Evolutionary conservation across 2,888 invertebrate genomes (phyloP).

Genomic region (Myopa testacea): DNA sequence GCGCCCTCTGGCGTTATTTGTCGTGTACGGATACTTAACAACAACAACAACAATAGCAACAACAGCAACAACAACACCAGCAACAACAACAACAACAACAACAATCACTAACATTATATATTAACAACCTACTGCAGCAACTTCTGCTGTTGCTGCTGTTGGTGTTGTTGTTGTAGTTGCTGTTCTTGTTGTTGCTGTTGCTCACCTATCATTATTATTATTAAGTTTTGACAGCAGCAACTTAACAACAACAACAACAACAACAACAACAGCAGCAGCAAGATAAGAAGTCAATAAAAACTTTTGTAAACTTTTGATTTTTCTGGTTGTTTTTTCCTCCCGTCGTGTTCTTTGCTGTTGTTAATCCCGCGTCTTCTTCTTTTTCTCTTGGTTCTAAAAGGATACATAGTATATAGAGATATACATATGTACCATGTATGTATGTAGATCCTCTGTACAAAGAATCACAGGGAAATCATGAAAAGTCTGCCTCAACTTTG

Average conservation of each 20-base stretch:
- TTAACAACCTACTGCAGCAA: background rate
- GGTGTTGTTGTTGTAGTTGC: background rate
- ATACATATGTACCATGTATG: slow-evolving; percentile 16
- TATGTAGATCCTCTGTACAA: background rate
- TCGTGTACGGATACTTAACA: slow-evolving; percentile 16
- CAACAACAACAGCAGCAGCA: background rate
- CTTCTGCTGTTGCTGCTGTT: background rate
- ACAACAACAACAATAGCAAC: background rate
- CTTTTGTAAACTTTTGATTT: background rate
- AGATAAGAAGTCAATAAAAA: background rate
- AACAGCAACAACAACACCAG: slow-evolving; percentile 12
- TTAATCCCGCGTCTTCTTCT: background rate
- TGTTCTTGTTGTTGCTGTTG: slow-evolving; percentile 17
- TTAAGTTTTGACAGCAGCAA: slow-evolving; percentile 43
- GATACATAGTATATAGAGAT: slow-evolving; percentile 12
- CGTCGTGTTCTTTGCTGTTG: slow-evolving; percentile 3
- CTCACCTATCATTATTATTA: slow-evolving; percentile 52
- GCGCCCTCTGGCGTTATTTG: slow-evolving; percentile 37
- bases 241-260: background rate
- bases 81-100: slow-evolving; percentile 14
- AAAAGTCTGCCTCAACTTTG: background rate
- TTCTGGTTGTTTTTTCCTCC: background rate
- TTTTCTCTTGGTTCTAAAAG: background rate
- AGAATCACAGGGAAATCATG: too few species aligned
- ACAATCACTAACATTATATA: slow-evolving; percentile 4